Evolutionary conservation across 2,113 vertebrate species (phyloP).

Genomic region (Aphyosemion australe): DNA sequence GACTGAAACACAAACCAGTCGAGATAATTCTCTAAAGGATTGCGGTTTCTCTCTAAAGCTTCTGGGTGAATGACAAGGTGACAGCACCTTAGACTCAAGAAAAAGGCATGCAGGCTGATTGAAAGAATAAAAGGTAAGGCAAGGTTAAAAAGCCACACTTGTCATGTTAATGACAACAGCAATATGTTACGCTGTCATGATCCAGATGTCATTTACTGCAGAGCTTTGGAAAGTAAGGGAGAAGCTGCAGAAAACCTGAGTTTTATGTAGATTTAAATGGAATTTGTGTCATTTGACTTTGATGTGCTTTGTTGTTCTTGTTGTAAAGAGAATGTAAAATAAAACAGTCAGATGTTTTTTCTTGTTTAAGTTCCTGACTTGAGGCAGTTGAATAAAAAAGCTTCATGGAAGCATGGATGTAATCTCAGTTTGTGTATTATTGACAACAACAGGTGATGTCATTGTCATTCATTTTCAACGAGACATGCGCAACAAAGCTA

Average conservation of each 20-base stretch:
- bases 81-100: constrained; percentile 13
- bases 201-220: constrained; percentile 16
- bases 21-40: constrained; percentile 15
- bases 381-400: no score
- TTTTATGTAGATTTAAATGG: background rate
- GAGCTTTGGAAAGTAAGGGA: background rate
- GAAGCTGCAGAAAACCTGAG: background rate
- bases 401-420: no score
- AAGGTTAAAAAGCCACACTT: constrained; percentile 24
- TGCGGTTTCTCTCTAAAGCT: constrained; percentile 9
- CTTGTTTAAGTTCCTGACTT: no score
- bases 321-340: no score
- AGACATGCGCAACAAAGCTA: no score
- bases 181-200: constrained; percentile 31
- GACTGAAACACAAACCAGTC: constrained; percentile 15
- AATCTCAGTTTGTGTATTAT: no score
- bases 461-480: no score
- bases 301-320: background rate
- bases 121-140: constrained; percentile 36
- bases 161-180: constrained; percentile 38
- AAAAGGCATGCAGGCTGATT: constrained; percentile 33
- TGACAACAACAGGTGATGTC: no score
- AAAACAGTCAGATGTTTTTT: no score
- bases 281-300: background rate
- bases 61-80: constrained; percentile 15